Evolutionary conservation across 1,140 invertebrate genomes (phyloP).

Genomic region (Caenorhabditis briggsae): DNA sequence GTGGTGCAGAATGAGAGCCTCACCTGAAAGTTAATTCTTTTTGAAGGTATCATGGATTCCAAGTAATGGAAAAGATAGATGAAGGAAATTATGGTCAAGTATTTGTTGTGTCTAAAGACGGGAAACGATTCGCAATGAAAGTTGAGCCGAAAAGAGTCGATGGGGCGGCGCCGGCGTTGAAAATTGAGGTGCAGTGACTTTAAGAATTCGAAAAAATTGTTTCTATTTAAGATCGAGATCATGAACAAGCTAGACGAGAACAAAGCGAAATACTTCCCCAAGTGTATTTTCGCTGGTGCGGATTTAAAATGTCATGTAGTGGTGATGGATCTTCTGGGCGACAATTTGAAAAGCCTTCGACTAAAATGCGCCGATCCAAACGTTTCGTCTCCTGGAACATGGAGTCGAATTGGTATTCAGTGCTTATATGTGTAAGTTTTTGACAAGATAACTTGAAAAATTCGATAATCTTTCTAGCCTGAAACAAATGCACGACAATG

Average conservation of each 20-base stretch:
- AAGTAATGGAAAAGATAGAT: not conserved
- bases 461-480: not conserved
- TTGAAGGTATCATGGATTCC: not conserved
- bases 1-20: too few species aligned
- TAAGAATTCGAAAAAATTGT: not conserved
- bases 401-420: conserved; percentile 27
- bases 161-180: not conserved
- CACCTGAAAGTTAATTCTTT: too few species aligned
- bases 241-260: not conserved
- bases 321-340: not conserved
- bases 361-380: not conserved
- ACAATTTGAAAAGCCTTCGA: not conserved
- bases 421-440: conserved; percentile 22
- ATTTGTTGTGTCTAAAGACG: not conserved
- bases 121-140: conserved; percentile 23
- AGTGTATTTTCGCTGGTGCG: not conserved
- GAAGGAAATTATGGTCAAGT: conserved; percentile 32
- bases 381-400: not conserved
- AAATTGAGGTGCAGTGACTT: not conserved
- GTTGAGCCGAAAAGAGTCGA: not conserved
- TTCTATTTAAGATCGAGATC: not conserved
- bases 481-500: conserved; percentile 37
- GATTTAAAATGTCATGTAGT: not conserved
- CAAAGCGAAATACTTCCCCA: not conserved
- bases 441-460: not conserved